Evolutionary conservation across 2,797 vertebrate species (phyloP).

Genomic region (Parauchenoglanis ngamensis): DNA sequence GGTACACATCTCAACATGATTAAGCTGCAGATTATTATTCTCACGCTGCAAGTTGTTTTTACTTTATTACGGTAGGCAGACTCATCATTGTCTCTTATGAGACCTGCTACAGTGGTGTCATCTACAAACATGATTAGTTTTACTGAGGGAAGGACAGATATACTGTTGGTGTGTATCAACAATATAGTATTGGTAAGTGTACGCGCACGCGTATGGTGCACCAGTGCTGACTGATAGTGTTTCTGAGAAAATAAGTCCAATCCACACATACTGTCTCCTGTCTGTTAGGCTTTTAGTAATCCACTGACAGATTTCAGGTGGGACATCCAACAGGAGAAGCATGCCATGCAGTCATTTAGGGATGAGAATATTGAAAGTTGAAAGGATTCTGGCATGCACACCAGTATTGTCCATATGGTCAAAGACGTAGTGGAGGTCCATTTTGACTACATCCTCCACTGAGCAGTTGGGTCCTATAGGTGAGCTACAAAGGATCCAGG

Average conservation of each 20-base stretch:
- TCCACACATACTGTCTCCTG: neutral
- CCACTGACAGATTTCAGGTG: neutral
- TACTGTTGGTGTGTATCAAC: neutral
- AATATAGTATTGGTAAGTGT: neutral
- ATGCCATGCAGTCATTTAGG: neutral
- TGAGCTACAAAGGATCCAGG: neutral
- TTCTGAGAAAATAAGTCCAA: neutral
- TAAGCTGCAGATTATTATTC: neutral
- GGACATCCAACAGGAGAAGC: neutral
- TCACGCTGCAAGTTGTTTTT: no score
- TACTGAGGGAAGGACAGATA: neutral
- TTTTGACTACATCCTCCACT: neutral
- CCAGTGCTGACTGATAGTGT: neutral
- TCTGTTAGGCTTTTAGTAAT: neutral
- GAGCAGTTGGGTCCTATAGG: neutral
- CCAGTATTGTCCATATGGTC: neutral
- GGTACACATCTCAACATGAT: neutral
- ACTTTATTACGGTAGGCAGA: neutral
- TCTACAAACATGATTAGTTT: neutral
- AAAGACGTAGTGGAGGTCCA: slow-evolving; percentile 7
- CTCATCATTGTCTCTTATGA: neutral
- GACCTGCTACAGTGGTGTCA: neutral
- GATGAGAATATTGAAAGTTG: neutral
- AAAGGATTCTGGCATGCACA: neutral
- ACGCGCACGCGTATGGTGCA: neutral